Base-by-base conservation (phyloP, 2,888 invertebrate species). In the Meteorus colon region DNA sequence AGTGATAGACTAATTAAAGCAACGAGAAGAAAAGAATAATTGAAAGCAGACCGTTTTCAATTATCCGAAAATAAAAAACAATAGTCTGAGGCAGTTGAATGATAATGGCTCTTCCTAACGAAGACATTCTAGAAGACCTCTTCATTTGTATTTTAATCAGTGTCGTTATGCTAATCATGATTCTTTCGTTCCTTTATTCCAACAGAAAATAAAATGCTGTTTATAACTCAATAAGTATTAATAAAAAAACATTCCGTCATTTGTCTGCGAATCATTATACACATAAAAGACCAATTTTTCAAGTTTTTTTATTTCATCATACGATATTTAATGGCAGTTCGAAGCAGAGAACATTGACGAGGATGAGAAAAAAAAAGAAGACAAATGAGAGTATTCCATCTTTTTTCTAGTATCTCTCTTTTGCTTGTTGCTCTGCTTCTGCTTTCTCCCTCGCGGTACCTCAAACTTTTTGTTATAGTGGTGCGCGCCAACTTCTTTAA, bases 101-200 rank as follows among this genome's bases (percentile, higher is more conserved):
- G 88, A 89, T 89, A 88, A 89, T 89, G 89, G 88, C 87, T 88
- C 87, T 86, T 82, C 85, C 82, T 85, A 84, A 89, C 89, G 90
- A 41, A 65, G 88, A 90, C 90, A 89, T 90, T 90, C 91, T 92
- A 92, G 92, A 92, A 92, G 91, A 92, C 92, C 92, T 92, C 92
- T 92, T 92, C 92, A 93, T 93, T 92, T 92, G 92, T 93, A 93
- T 92, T 93, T 93, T 93, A 93, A 93, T 93, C 93, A 93, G 92
- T 91, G 92, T 92, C 92, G 92, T 93, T 93, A 93, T 93, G 90
- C 90, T 90, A 90, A 90, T 90, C 88, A 87, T 83, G 83, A 19
- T 19, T 55, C n/a, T 55, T 55, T 19, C n/a, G 19, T 19, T 19
- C 10, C n/a, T 55, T 55, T 8, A 55, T 55, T 55, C n/a, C 19